These are phyloP conservation scores for Labroides dimidiatus DNA, from an alignment of 2,797 vertebrate genomes.

Conservation along the genomic window DNA sequence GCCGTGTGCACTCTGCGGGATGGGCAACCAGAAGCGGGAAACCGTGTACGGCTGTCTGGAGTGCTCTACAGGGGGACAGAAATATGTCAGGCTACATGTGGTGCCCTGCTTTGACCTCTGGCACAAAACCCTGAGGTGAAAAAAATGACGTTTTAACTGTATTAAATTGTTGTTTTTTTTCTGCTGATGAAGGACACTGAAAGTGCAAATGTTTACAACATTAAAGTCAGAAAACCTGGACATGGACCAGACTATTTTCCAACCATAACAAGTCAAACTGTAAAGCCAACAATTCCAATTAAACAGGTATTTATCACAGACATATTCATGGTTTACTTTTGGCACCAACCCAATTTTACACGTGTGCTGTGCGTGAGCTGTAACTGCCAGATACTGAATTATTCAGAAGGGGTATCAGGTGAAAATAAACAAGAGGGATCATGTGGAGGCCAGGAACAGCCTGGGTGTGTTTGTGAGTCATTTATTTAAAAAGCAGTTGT, in stretches of 20 bases:
- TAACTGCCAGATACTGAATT: constrained; percentile 70
- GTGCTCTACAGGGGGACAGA: constrained; percentile 90
- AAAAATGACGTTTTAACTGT: not conserved
- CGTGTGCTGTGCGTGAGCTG: constrained; percentile 30
- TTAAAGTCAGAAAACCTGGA: constrained; percentile 10
- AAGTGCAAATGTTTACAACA: constrained; percentile 25
- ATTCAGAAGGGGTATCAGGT: constrained; percentile 62
- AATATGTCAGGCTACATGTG: constrained; percentile 93
- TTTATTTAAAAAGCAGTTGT: not conserved
- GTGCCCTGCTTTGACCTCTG: constrained; percentile 99
- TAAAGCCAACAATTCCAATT: constrained; percentile 13
- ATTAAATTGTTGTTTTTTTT: not conserved
- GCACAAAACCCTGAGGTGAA: constrained; percentile 90
- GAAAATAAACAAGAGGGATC: constrained; percentile 56
- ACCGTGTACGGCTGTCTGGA: constrained; percentile 97
- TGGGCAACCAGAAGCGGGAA: constrained; percentile 93
- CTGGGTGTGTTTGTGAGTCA: constrained; percentile 35
- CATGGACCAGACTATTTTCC: not conserved
- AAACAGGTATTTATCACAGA: constrained; percentile 1
- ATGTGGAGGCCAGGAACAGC: constrained; percentile 24
- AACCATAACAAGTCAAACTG: not conserved
- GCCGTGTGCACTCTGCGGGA: constrained; percentile 93
- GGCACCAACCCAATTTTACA: constrained; percentile 16
- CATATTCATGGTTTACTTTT: constrained; percentile 13
- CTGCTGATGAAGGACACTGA: not conserved